Evolutionary conservation across 2,113 vertebrate species (phyloP), one percentile per base, ranked within the genome.

Genomic region (Anarrhichthys ocellatus): DNA sequence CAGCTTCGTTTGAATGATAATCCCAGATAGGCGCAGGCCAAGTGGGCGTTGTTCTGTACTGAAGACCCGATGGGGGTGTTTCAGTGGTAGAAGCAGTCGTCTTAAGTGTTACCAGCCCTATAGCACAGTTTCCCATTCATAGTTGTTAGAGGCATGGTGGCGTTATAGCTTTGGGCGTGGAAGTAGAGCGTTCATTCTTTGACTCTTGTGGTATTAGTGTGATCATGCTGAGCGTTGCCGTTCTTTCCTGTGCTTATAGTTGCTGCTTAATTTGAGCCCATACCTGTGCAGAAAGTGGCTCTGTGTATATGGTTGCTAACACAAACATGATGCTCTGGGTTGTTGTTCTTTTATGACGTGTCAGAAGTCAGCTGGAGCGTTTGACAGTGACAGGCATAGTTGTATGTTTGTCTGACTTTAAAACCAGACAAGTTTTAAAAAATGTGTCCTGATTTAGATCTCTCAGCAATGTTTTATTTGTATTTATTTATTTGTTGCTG

Each of bases 101-200:
- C 4, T 1, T 87, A 82, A 82, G 71, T 87, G 82, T 75, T 89
- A 29, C 75, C 81, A 90, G 80, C 58, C 68, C 27, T 42, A 0
- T 75, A 68, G 54, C 65, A 62, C 80, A 79, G 54, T 79, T 88
- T 88, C 61, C 72, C 81, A 89, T 80, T 91, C 87, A 80, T 79
- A 78, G 74, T 61, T 82, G 81, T 86, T 73, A 69, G n/a, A 34
- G 66, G 48, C 50, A 58, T 81, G 77, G 86, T 84, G 65, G 62
- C 70, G 52, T 71, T 88, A 7, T 61, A 73, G 87, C 92, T 82
- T 50, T 71, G 61, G 88, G 89, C 52, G 5, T 14, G 46, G 69
- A 80, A 65, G 82, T 87, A 85, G 87, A 89, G 78, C 11, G 0
- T 59, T 87, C 22, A 27, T 73, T 82, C 42, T 58, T 71, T 32